phyloP scores from a whole-genome alignment of 2,797 vertebrate genomes.

The Sphenopsis melanotis region DNA sequence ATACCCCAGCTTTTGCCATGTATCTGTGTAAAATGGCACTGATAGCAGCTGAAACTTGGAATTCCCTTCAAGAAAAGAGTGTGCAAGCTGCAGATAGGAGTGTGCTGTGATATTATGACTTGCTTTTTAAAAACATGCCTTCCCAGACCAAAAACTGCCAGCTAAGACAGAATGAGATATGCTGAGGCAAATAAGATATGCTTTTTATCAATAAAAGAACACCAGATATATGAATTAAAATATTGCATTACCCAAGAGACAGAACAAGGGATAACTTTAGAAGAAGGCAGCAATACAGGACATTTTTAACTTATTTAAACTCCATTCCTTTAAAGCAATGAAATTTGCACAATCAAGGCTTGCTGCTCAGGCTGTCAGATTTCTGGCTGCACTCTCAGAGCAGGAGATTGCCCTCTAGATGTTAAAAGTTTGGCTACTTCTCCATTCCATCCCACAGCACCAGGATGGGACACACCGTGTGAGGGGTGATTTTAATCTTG shows the following conservation, averaged over 20 bases:
- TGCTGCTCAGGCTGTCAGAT: neutral
- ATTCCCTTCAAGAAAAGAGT: neutral
- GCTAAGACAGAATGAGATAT: neutral
- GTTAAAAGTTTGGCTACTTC: slow-evolving; percentile 29
- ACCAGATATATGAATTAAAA: neutral
- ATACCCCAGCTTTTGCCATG: neutral
- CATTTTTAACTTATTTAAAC: neutral
- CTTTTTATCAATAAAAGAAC: neutral
- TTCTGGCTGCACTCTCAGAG: neutral
- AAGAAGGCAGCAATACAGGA: neutral
- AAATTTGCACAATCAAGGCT: neutral
- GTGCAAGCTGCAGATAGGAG: neutral
- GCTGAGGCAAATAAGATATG: neutral
- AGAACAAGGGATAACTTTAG: neutral
- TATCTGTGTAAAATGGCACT: neutral
- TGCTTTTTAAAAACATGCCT: neutral
- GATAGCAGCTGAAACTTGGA: neutral
- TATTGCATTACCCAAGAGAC: neutral
- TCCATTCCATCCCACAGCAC: neutral
- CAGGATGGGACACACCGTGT: neutral
- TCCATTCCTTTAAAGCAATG: neutral
- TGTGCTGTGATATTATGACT: neutral
- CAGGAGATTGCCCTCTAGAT: slow-evolving; percentile 54
- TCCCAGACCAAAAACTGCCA: neutral
- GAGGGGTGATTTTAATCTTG: neutral